Evolutionary conservation across 2,113 vertebrate species (phyloP).

Genomic region (Indicator maculatus): DNA sequence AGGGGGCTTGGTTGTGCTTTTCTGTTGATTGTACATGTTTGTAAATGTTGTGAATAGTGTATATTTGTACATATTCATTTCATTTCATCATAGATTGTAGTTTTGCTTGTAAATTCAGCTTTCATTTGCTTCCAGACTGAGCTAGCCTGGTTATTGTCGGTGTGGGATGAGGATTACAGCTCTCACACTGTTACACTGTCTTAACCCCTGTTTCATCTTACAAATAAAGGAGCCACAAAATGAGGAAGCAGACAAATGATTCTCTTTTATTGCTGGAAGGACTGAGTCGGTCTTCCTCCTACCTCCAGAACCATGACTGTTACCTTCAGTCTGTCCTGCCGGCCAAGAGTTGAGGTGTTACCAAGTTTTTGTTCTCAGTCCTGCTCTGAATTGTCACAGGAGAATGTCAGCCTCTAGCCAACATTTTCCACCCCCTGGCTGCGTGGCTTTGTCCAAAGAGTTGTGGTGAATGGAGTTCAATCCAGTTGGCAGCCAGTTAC

Average conservation of each 20-base stretch:
- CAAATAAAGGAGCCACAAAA: conserved; percentile 81
- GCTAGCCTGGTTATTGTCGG: background rate
- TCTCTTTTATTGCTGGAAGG: conserved; percentile 72
- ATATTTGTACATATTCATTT: too few species aligned
- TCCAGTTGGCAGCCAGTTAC: too few species aligned
- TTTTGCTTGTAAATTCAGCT: too few species aligned
- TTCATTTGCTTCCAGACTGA: too few species aligned
- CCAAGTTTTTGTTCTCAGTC: conserved; percentile 73
- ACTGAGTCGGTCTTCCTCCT: conserved; percentile 54
- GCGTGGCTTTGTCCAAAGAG: background rate
- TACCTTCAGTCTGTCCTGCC: conserved; percentile 66
- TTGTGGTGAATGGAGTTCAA: too few species aligned
- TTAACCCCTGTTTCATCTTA: conserved; percentile 73
- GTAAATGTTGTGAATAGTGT: too few species aligned
- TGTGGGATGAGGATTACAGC: background rate
- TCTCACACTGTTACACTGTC: background rate
- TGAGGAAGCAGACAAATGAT: conserved; percentile 79
- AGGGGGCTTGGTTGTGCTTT: too few species aligned
- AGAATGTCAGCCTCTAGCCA: conserved; percentile 40
- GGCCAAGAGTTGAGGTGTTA: conserved; percentile 67
- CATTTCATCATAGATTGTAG: too few species aligned
- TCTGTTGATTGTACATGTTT: too few species aligned
- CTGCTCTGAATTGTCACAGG: conserved; percentile 68
- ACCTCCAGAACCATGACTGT: conserved; percentile 59
- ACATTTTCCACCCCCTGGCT: background rate